phyloP scores from a whole-genome alignment of 2,888 invertebrate species.

The Microplitis manilae region DNA sequence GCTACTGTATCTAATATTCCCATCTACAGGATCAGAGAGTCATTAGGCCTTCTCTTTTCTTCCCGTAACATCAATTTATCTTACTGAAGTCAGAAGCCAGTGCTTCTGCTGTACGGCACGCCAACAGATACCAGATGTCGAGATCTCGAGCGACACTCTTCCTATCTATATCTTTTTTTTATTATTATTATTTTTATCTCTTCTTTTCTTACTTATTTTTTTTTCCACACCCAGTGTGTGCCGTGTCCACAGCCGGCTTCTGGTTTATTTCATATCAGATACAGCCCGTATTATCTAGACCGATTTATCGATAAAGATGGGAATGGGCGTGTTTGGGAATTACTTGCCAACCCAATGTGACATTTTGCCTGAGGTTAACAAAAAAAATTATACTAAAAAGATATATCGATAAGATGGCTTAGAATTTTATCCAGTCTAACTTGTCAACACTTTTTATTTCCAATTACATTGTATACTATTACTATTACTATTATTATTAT shows the following conservation, averaged over 20 bases:
- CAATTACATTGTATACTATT: conserved; percentile 3
- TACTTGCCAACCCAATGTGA: conserved; percentile 10
- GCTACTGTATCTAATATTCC: not conserved
- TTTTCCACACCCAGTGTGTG: conserved; percentile 6
- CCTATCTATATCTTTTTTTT: conserved; percentile 20
- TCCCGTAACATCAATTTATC: conserved; percentile 16
- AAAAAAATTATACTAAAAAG: conserved; percentile 3
- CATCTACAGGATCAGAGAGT: not conserved
- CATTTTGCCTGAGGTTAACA: conserved; percentile 2
- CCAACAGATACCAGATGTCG: conserved; percentile 26
- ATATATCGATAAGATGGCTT: not conserved
- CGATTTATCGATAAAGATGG: conserved; percentile 23
- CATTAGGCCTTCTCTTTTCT: not conserved
- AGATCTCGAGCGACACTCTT: conserved; percentile 31
- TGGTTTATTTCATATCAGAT: conserved; percentile 33
- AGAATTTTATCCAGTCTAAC: not conserved
- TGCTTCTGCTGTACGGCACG: no score
- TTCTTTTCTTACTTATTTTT: not conserved
- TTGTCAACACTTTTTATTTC: conserved; percentile 6
- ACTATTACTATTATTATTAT: not conserved
- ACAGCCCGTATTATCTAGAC: conserved; percentile 13
- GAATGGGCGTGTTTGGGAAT: conserved; percentile 2
- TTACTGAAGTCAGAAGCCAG: conserved; percentile 22
- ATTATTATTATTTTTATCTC: not conserved
- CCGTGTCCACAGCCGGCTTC: conserved; percentile 12